Base-by-base conservation (phyloP, 2,888 invertebrate species). In the Apamea sordens region DNA sequence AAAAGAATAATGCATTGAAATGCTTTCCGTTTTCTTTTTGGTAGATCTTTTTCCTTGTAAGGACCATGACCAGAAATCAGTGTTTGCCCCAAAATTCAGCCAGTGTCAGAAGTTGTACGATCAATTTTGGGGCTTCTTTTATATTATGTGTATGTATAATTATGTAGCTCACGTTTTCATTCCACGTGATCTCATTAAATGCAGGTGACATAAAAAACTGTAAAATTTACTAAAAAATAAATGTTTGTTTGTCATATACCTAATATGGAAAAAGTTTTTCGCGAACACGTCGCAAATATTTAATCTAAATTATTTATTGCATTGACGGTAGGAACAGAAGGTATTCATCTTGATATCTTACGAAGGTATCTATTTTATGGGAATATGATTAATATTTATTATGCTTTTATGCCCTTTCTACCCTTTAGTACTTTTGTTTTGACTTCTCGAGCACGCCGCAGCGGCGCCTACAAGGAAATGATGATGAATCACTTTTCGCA, bases 381-480 rank as follows among this genome's bases (percentile, higher is more conserved):
- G 13, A 50, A 71, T 63, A 41, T 32, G 1, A 80, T 81, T 76
- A 24, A 44, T 71, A 85, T 85, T 73, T 81, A 85, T 85, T 67
- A 73, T 81, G 56, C 44, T 68, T 59, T 68, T 80, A 59, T 82
- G 83, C 86, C 90, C 88, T 88, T 83, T 47, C 79, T 90, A 87
- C 89, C 86, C 91, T 89, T 77, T 84, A 85, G 87, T 88, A 86
- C 88, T 88, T 92, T 93, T 95, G 93, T 94, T 95, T 92, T 94
- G 93, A 91, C 86, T 94, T 93, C 89, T 88, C 89, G 84, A 89
- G 86, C 90, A 91, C 93, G 92, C 88, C 92, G 87, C 79, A 84
- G 88, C 91, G 94, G 94, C 94, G 94, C 93, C 94, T 84, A 89
- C 91, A 90, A 92, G 91, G 90, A 86, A 93, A 84, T 94, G 94